Conservation (phyloP, 2,113 vertebrate genomes). For the Leptobrachium ailaonicum region DNA sequence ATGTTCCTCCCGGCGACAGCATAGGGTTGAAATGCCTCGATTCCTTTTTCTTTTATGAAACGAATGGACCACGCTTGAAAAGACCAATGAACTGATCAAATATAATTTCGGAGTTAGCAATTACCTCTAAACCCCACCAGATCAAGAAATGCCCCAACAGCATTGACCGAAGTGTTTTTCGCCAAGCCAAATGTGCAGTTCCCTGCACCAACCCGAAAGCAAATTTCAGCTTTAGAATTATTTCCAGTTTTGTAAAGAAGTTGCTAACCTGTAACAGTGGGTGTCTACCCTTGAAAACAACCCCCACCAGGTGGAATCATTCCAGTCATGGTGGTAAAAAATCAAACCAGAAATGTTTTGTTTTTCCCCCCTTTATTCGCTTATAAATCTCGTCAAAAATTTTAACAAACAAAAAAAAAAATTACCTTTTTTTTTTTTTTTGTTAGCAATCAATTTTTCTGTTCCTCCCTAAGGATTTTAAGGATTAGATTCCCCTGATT, state of each 20-base stretch:
- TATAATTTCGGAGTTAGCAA: constrained; percentile 90
- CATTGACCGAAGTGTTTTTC: constrained; percentile 96
- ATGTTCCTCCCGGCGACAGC: constrained; percentile 98
- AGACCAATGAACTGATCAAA: constrained; percentile 90
- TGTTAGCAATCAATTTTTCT: too few relatives aligned
- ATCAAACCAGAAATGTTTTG: too few relatives aligned
- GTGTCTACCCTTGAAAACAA: constrained; percentile 97
- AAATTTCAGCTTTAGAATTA: constrained; percentile 99
- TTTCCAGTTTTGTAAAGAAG: constrained; percentile 99
- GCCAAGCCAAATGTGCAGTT: constrained; percentile 99
- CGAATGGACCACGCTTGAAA: constrained; percentile 95
- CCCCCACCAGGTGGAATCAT: constrained; percentile 99
- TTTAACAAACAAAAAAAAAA: too few relatives aligned
- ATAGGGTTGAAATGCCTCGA: constrained; percentile 99
- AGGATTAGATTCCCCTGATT: too few relatives aligned
- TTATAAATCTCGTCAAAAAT: too few relatives aligned
- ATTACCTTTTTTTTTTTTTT: too few relatives aligned
- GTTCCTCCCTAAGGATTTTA: too few relatives aligned
- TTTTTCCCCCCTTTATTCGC: too few relatives aligned
- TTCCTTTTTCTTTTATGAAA: constrained; percentile 98
- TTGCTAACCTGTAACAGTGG: constrained; percentile 97
- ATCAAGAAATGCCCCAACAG: constrained; percentile 96
- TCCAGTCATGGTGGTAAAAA: too few relatives aligned
- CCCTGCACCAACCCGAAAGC: constrained; percentile 99
- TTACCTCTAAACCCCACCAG: constrained; percentile 89